phyloP scores from a whole-genome alignment of 2,888 invertebrate genomes.

The Orthonychiurus folsomi region DNA sequence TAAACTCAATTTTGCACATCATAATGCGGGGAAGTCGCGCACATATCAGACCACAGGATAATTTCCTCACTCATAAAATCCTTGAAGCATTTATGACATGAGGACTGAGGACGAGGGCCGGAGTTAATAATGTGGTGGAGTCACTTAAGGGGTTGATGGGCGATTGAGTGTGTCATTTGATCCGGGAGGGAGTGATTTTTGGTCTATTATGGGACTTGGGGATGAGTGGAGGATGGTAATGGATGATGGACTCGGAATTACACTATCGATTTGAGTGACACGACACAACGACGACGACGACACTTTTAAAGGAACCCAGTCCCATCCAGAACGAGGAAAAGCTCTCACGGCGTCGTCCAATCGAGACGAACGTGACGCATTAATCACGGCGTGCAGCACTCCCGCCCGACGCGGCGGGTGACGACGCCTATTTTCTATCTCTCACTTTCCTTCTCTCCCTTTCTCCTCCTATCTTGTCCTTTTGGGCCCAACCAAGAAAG shows the following conservation, averaged over 20 bases:
- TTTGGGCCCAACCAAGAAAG: too few species aligned
- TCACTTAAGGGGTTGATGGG: not conserved
- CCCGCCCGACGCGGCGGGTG: not conserved
- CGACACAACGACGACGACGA: too few species aligned
- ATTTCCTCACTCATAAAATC: not conserved
- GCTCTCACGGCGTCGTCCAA: conserved; percentile 37
- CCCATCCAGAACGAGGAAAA: conserved; percentile 36
- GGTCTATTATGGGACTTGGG: not conserved
- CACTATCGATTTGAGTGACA: too few species aligned
- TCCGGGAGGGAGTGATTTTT: not conserved
- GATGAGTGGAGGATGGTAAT: not conserved
- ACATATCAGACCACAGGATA: too few species aligned
- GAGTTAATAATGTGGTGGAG: not conserved
- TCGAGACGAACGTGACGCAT: conserved; percentile 39
- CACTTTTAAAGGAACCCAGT: too few species aligned
- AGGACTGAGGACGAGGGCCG: not conserved
- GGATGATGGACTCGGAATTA: not conserved
- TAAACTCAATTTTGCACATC: too few species aligned
- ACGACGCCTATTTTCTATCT: not conserved
- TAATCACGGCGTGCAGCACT: conserved; percentile 30
- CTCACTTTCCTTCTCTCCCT: not conserved
- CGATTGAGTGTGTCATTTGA: not conserved
- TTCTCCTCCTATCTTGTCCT: not conserved
- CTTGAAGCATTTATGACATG: not conserved
- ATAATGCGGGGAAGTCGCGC: too few species aligned